phyloP scores from a whole-genome alignment of 2,888 invertebrate species.

The Brachyptera risi region DNA sequence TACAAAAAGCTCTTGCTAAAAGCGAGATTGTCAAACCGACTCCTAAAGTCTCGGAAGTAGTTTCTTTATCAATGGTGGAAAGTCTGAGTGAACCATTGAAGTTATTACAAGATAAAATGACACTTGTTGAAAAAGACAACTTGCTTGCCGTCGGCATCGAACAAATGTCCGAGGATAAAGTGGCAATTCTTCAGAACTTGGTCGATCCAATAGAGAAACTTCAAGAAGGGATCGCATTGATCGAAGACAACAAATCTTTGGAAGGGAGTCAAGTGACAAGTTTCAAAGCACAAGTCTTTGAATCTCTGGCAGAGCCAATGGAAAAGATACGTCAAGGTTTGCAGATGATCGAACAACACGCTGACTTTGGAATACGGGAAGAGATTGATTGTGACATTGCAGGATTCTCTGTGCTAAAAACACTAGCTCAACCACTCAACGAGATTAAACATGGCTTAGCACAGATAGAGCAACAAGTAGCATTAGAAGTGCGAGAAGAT shows the following conservation, averaged over 20 bases:
- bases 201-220: slow-evolving; percentile 24
- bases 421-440: background rate
- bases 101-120: slow-evolving; percentile 6
- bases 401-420: background rate
- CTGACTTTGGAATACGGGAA: background rate
- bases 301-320: background rate
- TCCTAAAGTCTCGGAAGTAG: slow-evolving; percentile 2
- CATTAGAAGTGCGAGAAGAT: background rate
- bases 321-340: slow-evolving; percentile 2
- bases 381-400: background rate
- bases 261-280: slow-evolving; percentile 16
- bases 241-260: slow-evolving; percentile 25
- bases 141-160: slow-evolving; percentile 13
- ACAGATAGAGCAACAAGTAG: slow-evolving; percentile 13
- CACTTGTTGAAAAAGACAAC: slow-evolving; percentile 5
- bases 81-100: background rate
- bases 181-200: background rate
- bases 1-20: slow-evolving; percentile 12
- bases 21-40: slow-evolving; percentile 2
- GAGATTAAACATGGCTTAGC: background rate
- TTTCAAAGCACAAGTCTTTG: slow-evolving; percentile 8
- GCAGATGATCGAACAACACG: slow-evolving; percentile 20
- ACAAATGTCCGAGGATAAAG: slow-evolving; percentile 5
- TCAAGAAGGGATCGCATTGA: slow-evolving; percentile 25
- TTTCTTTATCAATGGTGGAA: background rate